Conservation (phyloP, 2,888 invertebrate genomes). For the Idaea dimidiata region DNA sequence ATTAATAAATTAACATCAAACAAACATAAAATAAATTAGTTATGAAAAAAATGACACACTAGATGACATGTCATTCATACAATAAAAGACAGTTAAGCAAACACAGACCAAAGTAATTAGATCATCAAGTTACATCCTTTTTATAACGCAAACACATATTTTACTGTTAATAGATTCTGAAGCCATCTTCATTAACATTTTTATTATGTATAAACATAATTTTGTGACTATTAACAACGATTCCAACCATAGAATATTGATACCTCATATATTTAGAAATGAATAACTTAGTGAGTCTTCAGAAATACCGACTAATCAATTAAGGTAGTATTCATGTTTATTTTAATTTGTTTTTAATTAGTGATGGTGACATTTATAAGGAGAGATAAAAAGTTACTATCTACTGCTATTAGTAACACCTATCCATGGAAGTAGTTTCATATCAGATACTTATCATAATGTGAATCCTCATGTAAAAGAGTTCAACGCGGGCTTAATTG, state of each 20-base stretch:
- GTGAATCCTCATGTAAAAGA: conserved; percentile 3
- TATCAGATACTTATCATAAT: not conserved
- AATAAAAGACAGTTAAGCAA: not conserved
- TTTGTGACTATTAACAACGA: conserved; percentile 34
- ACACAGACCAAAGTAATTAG: not conserved
- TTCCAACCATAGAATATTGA: conserved; percentile 18
- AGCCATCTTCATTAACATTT: conserved; percentile 57
- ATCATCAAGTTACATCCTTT: not conserved
- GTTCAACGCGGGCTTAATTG: conserved; percentile 7
- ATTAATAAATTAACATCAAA: not conserved
- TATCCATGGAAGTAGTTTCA: not conserved
- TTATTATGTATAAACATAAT: conserved; percentile 50
- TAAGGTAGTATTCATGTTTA: not conserved
- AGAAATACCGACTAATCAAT: conserved; percentile 9
- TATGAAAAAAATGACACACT: not conserved
- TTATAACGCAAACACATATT: conserved; percentile 26
- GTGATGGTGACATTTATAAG: not conserved
- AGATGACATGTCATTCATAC: too few relatives aligned
- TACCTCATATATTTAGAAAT: conserved; percentile 18
- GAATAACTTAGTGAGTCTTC: conserved; percentile 34
- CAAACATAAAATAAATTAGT: not conserved
- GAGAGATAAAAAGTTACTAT: too few relatives aligned
- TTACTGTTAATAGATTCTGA: conserved; percentile 31
- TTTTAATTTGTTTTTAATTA: not conserved
- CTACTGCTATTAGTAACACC: too few relatives aligned